phyloP scores from a whole-genome alignment of 2,113 vertebrate genomes.

The Callorhinus ursinus region DNA sequence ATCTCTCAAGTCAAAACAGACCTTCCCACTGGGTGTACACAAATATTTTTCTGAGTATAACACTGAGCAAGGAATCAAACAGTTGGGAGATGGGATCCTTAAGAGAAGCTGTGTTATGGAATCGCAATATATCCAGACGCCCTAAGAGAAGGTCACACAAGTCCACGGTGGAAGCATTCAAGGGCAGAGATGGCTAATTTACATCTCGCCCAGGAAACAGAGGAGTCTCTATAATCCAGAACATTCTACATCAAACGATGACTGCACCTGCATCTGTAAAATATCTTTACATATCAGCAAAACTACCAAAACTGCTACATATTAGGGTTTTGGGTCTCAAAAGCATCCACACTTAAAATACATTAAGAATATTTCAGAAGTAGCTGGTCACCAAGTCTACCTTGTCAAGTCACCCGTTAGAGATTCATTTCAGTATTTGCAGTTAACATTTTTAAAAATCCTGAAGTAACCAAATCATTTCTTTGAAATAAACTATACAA shows the following conservation, averaged over 20 bases:
- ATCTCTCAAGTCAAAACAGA: not conserved
- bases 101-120: not conserved
- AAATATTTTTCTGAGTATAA: not conserved
- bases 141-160: not conserved
- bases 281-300: not conserved
- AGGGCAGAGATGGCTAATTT: not conserved
- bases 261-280: not conserved
- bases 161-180: not conserved
- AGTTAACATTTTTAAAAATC: not conserved
- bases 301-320: not conserved
- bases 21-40: not conserved
- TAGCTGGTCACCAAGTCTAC: not conserved
- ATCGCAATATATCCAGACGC: not conserved
- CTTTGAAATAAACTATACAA: slow-evolving; percentile 25
- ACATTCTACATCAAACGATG: not conserved
- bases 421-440: not conserved
- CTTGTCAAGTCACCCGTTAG: not conserved
- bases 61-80: not conserved
- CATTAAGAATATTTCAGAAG: not conserved
- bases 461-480: slow-evolving; percentile 5
- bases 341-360: slow-evolving; percentile 14
- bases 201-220: not conserved
- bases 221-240: not conserved
- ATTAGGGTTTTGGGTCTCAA: not conserved
- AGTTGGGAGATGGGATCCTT: not conserved